Base-by-base conservation (phyloP, 2,113 vertebrate genomes). In the Centropristis striata region DNA sequence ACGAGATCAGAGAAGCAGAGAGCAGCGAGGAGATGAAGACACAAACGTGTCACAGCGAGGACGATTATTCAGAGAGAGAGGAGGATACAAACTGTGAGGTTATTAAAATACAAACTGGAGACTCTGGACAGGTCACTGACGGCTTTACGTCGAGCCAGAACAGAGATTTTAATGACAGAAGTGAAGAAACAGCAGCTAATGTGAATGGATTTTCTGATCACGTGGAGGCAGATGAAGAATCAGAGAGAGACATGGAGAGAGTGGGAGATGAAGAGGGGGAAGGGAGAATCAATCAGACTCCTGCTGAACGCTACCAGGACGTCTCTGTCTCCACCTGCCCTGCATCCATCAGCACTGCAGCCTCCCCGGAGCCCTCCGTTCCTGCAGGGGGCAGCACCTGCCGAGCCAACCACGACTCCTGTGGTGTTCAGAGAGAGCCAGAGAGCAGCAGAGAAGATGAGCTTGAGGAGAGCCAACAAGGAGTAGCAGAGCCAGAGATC, bases 321-420 rank as follows among this genome's bases (percentile, higher is more conserved):
- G n/a, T 69, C 57, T 46, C 67, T 20, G 41, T 50, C 32, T 65
- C 50, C 21, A 23, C 71, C 21, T 64, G 27, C 28, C 12, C 39
- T 36, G 55, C 44, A 59, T 44, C 59, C 36, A 12, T 51, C 25
- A 51, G 42, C 32, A 8, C 60, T 59, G 50, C 53, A 39, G 59
- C 10, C 14, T 50, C 8, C 28, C 18, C 44, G 9, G 47, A 80
- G 63, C 53, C 71, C 65, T 81, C 80, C 47, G 0, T 5, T 47
- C 73, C 91, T 53, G n/a, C 37, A 88, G 89, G 47, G 86, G 92
- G 84, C 90, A 81, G 78, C 85, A 77, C 36, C 1, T 51, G 53
- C 68, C 44, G 18, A 10, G 23, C 55, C 11, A 63, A 68, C 10
- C 14, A 2, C 18, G 25, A 78, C 16, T 11, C 20, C 5, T 21